phyloP scores from a whole-genome alignment of 2,797 vertebrate species.

The Coreius guichenoti region DNA sequence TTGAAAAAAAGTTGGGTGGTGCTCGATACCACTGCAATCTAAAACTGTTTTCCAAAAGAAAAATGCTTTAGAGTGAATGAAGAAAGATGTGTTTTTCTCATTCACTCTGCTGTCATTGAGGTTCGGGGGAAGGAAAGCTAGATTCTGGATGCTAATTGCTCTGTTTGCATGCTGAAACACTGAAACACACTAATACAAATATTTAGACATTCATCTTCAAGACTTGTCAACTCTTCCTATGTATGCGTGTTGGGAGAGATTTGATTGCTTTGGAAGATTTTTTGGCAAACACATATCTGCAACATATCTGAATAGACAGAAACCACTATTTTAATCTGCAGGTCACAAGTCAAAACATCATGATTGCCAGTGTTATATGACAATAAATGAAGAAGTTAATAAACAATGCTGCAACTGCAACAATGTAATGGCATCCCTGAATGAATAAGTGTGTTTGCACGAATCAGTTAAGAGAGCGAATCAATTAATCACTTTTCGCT shows the following conservation, averaged over 20 bases:
- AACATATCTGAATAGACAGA: not conserved
- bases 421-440: not conserved
- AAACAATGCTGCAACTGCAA: not conserved
- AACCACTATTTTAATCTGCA: not conserved
- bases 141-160: slow-evolving; percentile 73
- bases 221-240: slow-evolving; percentile 16
- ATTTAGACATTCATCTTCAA: slow-evolving; percentile 37
- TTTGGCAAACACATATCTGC: not conserved
- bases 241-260: not conserved
- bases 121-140: slow-evolving; percentile 72
- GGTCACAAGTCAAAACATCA: not conserved
- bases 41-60: slow-evolving; percentile 67
- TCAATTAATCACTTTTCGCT: not conserved
- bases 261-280: not conserved
- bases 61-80: slow-evolving; percentile 67
- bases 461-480: not conserved
- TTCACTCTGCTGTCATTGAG: slow-evolving; percentile 68
- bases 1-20: slow-evolving; percentile 71
- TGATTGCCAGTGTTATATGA: not conserved
- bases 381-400: not conserved
- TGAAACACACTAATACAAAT: too few species aligned
- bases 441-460: slow-evolving; percentile 2
- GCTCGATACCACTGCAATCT: slow-evolving; percentile 73
- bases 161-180: slow-evolving; percentile 67
- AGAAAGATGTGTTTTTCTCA: slow-evolving; percentile 72